Evolutionary conservation across 2,113 vertebrate species (phyloP).

Genomic region (Leucopsar rothschildi): DNA sequence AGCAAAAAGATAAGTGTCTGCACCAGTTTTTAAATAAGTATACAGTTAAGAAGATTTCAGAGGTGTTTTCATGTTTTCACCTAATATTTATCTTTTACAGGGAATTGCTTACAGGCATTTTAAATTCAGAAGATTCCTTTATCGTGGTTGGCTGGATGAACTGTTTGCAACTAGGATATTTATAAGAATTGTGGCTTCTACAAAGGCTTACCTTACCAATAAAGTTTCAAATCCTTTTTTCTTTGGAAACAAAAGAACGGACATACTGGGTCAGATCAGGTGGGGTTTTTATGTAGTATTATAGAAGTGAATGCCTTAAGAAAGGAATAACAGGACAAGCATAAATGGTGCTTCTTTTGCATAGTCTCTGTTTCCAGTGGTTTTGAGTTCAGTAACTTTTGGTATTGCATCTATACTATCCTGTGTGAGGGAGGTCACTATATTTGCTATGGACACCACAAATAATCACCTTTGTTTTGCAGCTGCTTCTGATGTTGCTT

Average conservation of each 20-base stretch:
- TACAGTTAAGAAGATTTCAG: not conserved
- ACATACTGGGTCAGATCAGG: not conserved
- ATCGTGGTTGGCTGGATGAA: not conserved
- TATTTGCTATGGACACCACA: not conserved
- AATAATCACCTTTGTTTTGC: not conserved
- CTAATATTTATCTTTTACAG: not conserved
- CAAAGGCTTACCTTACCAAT: not conserved
- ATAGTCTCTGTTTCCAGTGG: not conserved
- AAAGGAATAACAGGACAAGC: not conserved
- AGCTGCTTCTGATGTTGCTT: not conserved
- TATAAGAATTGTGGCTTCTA: not conserved
- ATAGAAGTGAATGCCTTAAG: not conserved
- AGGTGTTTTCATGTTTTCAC: not conserved
- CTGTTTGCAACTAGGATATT: not conserved
- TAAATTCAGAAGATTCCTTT: not conserved
- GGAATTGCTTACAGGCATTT: not conserved
- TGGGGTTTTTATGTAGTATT: not conserved
- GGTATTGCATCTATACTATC: not conserved
- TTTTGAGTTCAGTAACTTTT: not conserved
- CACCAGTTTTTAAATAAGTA: not conserved
- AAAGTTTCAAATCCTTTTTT: not conserved
- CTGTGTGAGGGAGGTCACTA: not conserved
- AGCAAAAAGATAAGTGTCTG: not conserved
- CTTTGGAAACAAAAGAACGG: not conserved
- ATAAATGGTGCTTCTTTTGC: not conserved